Percentiles rank a stretch among this genome's conserved stretches.
phyloP scores from a whole-genome alignment of 2,888 invertebrate species.

The Zelleria hepariella region DNA sequence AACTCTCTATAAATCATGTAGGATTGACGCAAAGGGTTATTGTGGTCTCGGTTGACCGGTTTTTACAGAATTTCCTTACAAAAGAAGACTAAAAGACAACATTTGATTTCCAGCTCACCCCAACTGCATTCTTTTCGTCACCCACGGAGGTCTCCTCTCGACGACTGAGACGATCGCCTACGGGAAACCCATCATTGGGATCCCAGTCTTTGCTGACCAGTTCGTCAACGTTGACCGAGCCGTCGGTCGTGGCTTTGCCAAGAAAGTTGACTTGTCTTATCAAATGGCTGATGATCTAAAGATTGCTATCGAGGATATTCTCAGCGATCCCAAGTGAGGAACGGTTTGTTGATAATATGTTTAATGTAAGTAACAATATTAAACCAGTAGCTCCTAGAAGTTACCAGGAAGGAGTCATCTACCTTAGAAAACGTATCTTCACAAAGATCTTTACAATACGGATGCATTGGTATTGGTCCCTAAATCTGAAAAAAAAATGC shows the following conservation, averaged over 20 bases:
- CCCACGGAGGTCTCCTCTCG: slow-evolving; percentile 52
- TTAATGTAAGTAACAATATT: too few relatives aligned
- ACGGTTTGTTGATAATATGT: not conserved
- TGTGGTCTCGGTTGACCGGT: too few relatives aligned
- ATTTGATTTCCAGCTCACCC: slow-evolving; percentile 39
- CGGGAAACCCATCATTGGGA: slow-evolving; percentile 47
- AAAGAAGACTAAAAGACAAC: too few relatives aligned
- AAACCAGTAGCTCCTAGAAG: too few relatives aligned
- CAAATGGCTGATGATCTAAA: slow-evolving; percentile 19
- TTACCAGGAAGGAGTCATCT: too few relatives aligned
- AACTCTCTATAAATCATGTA: too few relatives aligned
- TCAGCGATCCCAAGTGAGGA: slow-evolving; percentile 19
- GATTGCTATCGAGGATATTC: slow-evolving; percentile 18
- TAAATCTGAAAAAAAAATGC: too few relatives aligned
- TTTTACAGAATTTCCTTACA: too few relatives aligned
- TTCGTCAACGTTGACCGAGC: slow-evolving; percentile 17
- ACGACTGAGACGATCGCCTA: slow-evolving; percentile 46
- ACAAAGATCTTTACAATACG: too few relatives aligned
- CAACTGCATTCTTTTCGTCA: slow-evolving; percentile 42
- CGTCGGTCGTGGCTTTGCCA: slow-evolving; percentile 19
- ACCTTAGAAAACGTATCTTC: too few relatives aligned
- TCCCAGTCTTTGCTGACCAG: slow-evolving; percentile 46
- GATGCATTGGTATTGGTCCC: too few relatives aligned
- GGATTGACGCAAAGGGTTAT: too few relatives aligned
- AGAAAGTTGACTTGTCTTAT: slow-evolving; percentile 19